phyloP scores from a whole-genome alignment of 2,888 invertebrate species.

The Apamea sordens region DNA sequence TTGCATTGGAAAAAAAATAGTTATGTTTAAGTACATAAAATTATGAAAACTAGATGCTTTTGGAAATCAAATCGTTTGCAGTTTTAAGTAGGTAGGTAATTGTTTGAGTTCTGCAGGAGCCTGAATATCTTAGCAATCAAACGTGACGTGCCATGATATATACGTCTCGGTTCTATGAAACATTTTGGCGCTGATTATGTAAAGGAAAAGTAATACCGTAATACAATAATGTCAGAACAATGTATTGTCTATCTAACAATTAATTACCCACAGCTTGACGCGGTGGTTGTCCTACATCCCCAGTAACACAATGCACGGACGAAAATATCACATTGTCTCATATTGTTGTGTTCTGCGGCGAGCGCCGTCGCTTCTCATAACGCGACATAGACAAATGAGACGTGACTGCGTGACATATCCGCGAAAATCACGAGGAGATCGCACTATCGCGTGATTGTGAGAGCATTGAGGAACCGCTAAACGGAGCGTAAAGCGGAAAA shows the following conservation, averaged over 20 bases:
- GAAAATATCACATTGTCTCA: conserved; percentile 72
- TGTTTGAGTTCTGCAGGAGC: background rate
- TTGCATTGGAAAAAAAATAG: background rate
- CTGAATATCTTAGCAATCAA: background rate
- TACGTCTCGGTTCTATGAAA: background rate
- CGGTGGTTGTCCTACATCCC: conserved; percentile 71
- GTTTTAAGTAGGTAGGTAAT: background rate
- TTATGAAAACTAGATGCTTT: background rate
- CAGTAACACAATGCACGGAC: conserved; percentile 71
- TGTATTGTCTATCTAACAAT: conserved; percentile 31
- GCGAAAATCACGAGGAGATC: conserved; percentile 67
- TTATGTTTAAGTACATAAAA: background rate
- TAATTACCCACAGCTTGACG: conserved; percentile 51
- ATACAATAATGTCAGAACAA: conserved; percentile 34
- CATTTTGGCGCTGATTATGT: conserved; percentile 2
- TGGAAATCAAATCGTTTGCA: background rate
- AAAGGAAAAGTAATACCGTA: background rate
- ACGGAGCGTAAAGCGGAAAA: conserved; percentile 89
- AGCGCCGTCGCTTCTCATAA: conserved; percentile 79
- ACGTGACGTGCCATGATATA: background rate
- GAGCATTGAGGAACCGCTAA: conserved; percentile 84
- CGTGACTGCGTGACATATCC: conserved; percentile 74
- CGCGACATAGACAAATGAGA: conserved; percentile 78
- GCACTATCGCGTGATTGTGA: conserved; percentile 80
- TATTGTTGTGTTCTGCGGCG: conserved; percentile 75